A percentile compares a stretch with the other conserved stretches of the same genome.
Conservation (phyloP, 2,797 vertebrate genomes). For the Argentina silus region DNA sequence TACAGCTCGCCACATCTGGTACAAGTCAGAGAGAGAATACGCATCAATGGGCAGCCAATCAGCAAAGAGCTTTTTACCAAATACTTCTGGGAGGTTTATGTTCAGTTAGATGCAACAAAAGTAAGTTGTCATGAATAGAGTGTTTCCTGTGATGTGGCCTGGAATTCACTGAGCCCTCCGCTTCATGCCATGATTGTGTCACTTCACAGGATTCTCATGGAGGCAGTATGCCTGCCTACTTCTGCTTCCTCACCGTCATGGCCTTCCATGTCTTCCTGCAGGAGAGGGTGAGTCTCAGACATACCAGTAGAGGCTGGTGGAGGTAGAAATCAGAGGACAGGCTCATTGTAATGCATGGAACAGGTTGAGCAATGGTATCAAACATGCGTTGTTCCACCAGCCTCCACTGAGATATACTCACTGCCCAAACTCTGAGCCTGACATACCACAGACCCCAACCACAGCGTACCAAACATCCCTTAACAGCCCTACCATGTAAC, state of each 20-base stretch:
- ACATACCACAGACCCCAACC: neutral
- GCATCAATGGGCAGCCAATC: slow-evolving; percentile 86
- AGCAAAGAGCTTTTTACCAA: slow-evolving; percentile 86
- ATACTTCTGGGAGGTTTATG: slow-evolving; percentile 87
- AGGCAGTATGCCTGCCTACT: slow-evolving; percentile 81
- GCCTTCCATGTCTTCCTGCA: slow-evolving; percentile 88
- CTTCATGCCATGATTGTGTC: neutral
- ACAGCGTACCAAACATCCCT: neutral
- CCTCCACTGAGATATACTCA: neutral
- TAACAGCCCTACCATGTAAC: neutral
- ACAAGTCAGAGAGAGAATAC: slow-evolving; percentile 87
- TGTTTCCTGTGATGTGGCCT: neutral
- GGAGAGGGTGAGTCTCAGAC: slow-evolving; percentile 75
- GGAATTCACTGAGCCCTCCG: neutral
- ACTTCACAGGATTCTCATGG: slow-evolving; percentile 59
- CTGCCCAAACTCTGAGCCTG: neutral
- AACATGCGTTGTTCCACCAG: neutral
- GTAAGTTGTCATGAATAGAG: slow-evolving; percentile 53
- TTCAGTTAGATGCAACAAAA: slow-evolving; percentile 83
- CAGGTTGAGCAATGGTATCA: neutral
- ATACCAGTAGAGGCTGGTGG: neutral
- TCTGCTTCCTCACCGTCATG: slow-evolving; percentile 89
- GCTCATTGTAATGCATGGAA: neutral
- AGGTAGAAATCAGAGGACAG: no score
- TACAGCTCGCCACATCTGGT: slow-evolving; percentile 88